phyloP scores from a whole-genome alignment of 1,140 invertebrate genomes.

The Micrasema longulum region DNA sequence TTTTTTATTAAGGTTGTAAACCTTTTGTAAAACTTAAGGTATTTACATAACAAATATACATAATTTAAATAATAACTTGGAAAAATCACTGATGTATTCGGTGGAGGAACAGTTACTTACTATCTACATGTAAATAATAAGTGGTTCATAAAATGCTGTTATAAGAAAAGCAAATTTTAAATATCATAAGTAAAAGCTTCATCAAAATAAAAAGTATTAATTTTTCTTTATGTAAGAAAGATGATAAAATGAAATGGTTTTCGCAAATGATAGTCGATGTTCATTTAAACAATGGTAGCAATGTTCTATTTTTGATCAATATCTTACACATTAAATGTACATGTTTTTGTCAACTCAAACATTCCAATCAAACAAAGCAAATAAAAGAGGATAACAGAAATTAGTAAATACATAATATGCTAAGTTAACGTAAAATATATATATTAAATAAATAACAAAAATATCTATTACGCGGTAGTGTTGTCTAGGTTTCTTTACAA shows the following conservation, averaged over 20 bases:
- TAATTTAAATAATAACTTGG: no score
- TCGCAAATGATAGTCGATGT: no score
- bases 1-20: conserved; percentile 47
- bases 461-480: conserved; percentile 13
- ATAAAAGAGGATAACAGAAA: conserved; percentile 8
- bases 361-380: background rate
- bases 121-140: conserved; percentile 45
- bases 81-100: conserved; percentile 49
- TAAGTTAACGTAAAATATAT: conserved; percentile 16
- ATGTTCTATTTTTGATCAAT: no score
- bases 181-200: conserved; percentile 42
- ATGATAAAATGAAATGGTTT: conserved; percentile 20
- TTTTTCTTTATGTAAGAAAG: conserved; percentile 1
- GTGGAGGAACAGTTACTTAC: conserved; percentile 47
- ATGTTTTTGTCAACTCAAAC: no score
- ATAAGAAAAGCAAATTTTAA: conserved; percentile 29
- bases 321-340: no score
- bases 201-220: conserved; percentile 5
- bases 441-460: conserved; percentile 40
- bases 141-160: conserved; percentile 46
- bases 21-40: conserved; percentile 53
- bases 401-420: conserved; percentile 1
- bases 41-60: conserved; percentile 55
- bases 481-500: conserved; percentile 16
- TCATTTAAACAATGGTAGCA: no score